These are phyloP conservation scores for Colaptes auratus DNA, from an alignment of 2,113 vertebrate species.

Conservation along the genomic window DNA sequence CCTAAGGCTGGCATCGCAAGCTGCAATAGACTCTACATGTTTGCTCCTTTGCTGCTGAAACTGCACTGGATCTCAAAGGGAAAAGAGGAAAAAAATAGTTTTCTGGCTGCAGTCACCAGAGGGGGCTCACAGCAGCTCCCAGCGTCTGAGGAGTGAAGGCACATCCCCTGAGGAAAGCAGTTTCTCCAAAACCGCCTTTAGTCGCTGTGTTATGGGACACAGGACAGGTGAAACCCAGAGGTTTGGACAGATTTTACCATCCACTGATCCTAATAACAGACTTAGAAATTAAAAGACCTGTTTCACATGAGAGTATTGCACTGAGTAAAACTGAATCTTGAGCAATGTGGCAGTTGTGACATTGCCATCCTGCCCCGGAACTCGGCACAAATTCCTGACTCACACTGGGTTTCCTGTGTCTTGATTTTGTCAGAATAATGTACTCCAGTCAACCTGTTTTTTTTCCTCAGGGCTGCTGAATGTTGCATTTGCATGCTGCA, in stretches of 20 bases:
- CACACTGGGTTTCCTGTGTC: neutral
- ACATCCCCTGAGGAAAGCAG: no score
- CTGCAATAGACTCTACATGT: rapidly evolving
- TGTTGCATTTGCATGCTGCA: neutral
- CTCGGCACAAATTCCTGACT: neutral
- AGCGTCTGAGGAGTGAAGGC: neutral
- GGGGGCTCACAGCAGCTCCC: neutral
- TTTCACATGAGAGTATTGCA: neutral
- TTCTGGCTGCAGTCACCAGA: constrained; percentile 17
- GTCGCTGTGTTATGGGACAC: neutral
- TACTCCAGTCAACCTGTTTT: neutral
- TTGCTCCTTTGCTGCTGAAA: neutral
- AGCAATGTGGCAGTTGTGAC: neutral
- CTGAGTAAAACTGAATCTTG: neutral
- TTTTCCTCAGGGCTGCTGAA: neutral
- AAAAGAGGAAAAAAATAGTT: rapidly evolving
- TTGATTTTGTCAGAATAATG: neutral
- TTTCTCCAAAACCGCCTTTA: neutral
- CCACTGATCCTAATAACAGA: neutral
- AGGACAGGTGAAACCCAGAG: neutral
- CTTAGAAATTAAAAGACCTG: no score
- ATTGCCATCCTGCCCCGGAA: neutral
- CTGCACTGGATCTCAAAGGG: no score
- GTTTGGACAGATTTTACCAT: neutral
- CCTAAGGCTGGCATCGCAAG: neutral